Evolutionary conservation across 2,888 invertebrate genomes (phyloP), one percentile per base, ranked within the genome.

Genomic region (Caenorhabditis sp.): DNA sequence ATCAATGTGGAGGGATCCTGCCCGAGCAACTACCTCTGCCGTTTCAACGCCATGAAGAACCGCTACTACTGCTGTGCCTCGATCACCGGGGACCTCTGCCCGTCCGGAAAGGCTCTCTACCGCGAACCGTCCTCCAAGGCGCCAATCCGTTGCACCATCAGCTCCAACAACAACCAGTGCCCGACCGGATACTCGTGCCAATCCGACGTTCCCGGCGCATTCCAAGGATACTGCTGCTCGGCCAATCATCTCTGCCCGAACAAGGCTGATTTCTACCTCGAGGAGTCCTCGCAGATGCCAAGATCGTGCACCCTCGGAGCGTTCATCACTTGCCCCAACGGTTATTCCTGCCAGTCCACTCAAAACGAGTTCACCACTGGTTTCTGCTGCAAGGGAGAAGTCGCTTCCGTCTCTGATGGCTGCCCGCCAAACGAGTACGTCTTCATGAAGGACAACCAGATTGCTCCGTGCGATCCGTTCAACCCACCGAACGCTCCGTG

Each of bases 21-120:
- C 59, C 87, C 88, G 17, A 62, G 79, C 59, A 86, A 84, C 81
- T 88, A 87, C 58, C 85, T 89, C 59, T 88, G 88, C 79, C 81
- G 88, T 15, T 88, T 88, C 84, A 84, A 88, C 68, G 82, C 85
- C 1, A 73, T 68, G 20, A 86, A 85, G 72, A 86, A 86, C 53
- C 70, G 84, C 26, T 88, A 88, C 79, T 88, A 87, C 72, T 88
- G 88, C 74, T 88, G 88, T 50, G 86, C 87, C 9, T 86, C 87
- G 2, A 85, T 87, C 74, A 83, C 84, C 13, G 88, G 87, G 46
- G 87, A 86, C 27, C 63, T 87, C 6, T 88, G 89, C 56, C 89
- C 89, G 13, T 53, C 81, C 13, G 88, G 88, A 43, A 87, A 88
- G 75, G 84, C 87, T 17, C 82, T 88, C 26, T 88, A 85, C 76